Evolutionary conservation across 2,888 invertebrate genomes (phyloP).

Genomic region (Heteropelma amictum): DNA sequence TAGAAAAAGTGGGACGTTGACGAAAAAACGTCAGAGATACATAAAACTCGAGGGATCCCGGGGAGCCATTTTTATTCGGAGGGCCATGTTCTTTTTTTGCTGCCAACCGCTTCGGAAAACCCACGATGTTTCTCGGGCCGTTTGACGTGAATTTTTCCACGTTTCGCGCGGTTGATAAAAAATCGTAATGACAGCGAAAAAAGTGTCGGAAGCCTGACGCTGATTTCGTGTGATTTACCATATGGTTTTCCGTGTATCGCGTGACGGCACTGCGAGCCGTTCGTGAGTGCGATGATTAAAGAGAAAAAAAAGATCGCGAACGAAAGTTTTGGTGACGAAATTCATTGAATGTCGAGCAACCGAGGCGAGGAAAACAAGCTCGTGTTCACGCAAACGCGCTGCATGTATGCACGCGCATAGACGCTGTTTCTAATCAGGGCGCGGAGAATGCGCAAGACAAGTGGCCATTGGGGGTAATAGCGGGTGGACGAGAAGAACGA

Average conservation of each 20-base stretch:
- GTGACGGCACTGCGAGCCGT: too few species aligned
- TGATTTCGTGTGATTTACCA: slow-evolving; percentile 17
- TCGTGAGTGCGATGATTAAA: background rate
- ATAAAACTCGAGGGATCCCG: too few species aligned
- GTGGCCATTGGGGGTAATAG: slow-evolving; percentile 78
- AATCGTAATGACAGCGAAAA: too few species aligned
- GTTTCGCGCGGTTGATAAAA: too few species aligned
- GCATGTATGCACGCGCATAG: background rate
- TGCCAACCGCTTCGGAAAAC: background rate
- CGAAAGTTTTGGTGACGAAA: slow-evolving; percentile 27
- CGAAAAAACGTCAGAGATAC: too few species aligned
- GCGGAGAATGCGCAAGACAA: slow-evolving; percentile 65
- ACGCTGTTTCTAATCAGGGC: slow-evolving; percentile 56
- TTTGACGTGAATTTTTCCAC: too few species aligned
- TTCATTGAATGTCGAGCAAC: background rate
- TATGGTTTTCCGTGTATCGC: background rate
- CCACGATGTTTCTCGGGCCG: too few species aligned
- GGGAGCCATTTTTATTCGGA: too few species aligned
- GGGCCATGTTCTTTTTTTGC: background rate
- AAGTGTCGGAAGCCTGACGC: background rate
- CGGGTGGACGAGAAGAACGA: slow-evolving; percentile 27
- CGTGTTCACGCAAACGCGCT: background rate
- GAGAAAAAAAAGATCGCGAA: background rate
- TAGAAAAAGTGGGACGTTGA: slow-evolving; percentile 15
- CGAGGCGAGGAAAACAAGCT: background rate